Evolutionary conservation across 2,797 vertebrate genomes (phyloP), one percentile per base, ranked within the genome.

Genomic region (Enteromius radiatus): DNA sequence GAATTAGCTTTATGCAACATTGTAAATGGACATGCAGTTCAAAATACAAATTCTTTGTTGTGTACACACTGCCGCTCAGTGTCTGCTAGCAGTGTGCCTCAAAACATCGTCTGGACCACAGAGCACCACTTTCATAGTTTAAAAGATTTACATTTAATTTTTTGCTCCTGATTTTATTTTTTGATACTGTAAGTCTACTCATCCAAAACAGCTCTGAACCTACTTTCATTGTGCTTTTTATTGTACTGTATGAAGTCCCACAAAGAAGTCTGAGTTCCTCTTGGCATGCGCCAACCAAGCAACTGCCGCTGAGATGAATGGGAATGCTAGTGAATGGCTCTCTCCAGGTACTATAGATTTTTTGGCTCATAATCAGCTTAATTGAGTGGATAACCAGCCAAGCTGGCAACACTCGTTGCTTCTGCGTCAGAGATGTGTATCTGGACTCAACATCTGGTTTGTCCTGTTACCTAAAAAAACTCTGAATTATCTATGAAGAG

Each of bases 351-450:
- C 63, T 43, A 43, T 45, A n/a, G 31, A 65, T 38, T 47, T 8
- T 38, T 26, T 14, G 4, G 19, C 23, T 78, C 9, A 38, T 68
- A 78, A 36, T 36, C 76, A 47, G 26, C 64, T 31, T 36, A 68
- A 54, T 68, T 78, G 33, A 49, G 61, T 0, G 3, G 45, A 78
- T 67, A 23, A 68, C 43, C 43, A 64, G 75, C 64, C 21, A 36
- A 78, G 59, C 76, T 78, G 41, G 76, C 41, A 31, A 33, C 76
- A 28, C 64, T 61, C 19, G 23, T 59, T 80, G 78, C 67, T 45
- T 61, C 36, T 8, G 21, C 19, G 38, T 61, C 64, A 68, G 17
- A 43, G 15, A 63, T 67, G 63, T 78, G 31, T 38, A 59, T 38
- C 64, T 38, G 45, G 21, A 28, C 45, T 64, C 26, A 65, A 47